A percentile compares a stretch with the other conserved stretches of the same genome.
Evolutionary conservation across 2,113 vertebrate species (phyloP).

Genomic region (Gorsachius goisagi): DNA sequence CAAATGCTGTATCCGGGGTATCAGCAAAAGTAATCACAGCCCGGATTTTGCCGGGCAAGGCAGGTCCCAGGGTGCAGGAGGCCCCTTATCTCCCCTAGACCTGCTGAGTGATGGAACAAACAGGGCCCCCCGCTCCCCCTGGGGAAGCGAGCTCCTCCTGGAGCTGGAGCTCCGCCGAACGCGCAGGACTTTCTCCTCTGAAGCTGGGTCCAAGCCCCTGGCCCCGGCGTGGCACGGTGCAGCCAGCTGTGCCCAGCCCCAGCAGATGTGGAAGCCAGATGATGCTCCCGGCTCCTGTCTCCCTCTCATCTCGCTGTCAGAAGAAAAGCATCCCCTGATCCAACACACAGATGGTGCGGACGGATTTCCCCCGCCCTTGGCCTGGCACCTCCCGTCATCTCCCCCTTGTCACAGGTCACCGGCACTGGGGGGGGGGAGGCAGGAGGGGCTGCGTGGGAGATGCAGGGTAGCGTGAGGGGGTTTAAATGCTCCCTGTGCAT

Average conservation of each 20-base stretch:
- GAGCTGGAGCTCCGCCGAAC: neutral
- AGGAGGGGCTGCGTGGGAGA: neutral
- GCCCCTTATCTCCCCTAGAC: neutral
- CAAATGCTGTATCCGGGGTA: neutral
- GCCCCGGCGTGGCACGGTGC: accelerated
- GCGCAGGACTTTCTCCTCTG: neutral
- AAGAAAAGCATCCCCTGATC: neutral
- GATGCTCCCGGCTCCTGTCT: neutral
- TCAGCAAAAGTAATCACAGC: neutral
- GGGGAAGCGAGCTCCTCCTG: neutral
- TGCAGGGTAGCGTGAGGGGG: neutral
- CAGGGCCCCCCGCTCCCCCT: neutral
- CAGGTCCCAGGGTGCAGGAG: constrained; percentile 22
- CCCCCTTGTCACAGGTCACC: neutral
- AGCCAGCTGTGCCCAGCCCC: neutral
- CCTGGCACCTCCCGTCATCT: neutral
- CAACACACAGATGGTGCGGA: neutral
- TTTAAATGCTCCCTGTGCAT: neutral
- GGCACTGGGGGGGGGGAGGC: no score
- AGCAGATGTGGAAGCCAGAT: neutral
- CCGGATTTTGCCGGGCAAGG: neutral
- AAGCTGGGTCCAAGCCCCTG: neutral
- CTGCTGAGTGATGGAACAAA: constrained; percentile 35
- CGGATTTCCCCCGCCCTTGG: neutral
- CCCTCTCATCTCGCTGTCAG: neutral